Evolutionary conservation across 2,888 invertebrate species (phyloP).

Genomic region (Encarsia formosa): DNA sequence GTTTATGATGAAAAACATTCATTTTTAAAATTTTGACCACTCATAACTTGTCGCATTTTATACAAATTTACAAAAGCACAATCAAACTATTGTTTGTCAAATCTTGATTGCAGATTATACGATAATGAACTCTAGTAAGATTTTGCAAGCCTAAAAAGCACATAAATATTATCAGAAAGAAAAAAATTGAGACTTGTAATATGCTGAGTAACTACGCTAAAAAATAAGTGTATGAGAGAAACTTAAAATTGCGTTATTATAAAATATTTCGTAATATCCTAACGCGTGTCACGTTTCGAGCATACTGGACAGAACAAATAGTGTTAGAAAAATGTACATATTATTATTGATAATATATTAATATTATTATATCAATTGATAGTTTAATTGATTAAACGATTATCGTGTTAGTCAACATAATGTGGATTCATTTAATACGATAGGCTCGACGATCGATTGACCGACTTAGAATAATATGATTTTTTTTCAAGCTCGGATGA

Average conservation of each 20-base stretch:
- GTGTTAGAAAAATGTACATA: slow-evolving; percentile 46
- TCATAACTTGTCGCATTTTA: slow-evolving; percentile 35
- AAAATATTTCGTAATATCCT: slow-evolving; percentile 28
- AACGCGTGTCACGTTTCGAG: slow-evolving; percentile 40
- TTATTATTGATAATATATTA: slow-evolving; percentile 44
- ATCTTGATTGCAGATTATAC: slow-evolving; percentile 15
- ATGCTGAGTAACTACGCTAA: slow-evolving; percentile 22
- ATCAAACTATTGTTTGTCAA: slow-evolving; percentile 13
- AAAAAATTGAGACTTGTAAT: slow-evolving; percentile 18
- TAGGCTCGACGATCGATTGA: slow-evolving; percentile 33
- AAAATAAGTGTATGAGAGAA: slow-evolving; percentile 18
- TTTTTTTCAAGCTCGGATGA: slow-evolving; percentile 29
- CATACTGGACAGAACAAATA: slow-evolving; percentile 38
- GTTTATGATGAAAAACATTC: slow-evolving; percentile 11
- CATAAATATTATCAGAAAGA: slow-evolving; percentile 22
- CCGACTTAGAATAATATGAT: slow-evolving; percentile 24
- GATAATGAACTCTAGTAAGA: slow-evolving; percentile 19
- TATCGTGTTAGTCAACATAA: slow-evolving; percentile 44
- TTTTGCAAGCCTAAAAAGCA: slow-evolving; percentile 31
- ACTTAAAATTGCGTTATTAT: slow-evolving; percentile 11
- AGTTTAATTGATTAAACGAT: slow-evolving; percentile 46
- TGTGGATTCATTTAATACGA: slow-evolving; percentile 45
- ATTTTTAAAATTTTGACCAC: slow-evolving; percentile 24
- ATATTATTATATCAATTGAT: slow-evolving; percentile 46
- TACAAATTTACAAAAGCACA: slow-evolving; percentile 22